Evolutionary conservation across 1,140 invertebrate species (phyloP).

Genomic region (Papilio machaon): DNA sequence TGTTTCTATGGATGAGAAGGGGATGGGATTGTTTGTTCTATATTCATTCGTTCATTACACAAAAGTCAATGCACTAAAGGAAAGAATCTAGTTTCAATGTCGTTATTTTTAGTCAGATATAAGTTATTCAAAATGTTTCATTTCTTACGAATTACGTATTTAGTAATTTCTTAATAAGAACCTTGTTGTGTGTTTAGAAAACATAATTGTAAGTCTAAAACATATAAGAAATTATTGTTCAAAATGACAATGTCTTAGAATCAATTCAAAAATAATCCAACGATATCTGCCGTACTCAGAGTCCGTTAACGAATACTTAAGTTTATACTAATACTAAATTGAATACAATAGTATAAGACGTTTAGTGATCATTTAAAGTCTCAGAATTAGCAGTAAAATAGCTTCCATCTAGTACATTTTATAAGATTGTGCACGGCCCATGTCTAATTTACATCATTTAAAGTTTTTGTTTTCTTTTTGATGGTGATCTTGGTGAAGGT

Average conservation of each 20-base stretch:
- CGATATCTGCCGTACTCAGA: not conserved
- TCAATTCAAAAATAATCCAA: not conserved
- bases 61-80: no score
- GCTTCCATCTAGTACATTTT: not conserved
- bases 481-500: constrained; percentile 63
- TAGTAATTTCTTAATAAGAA: no score
- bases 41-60: not conserved
- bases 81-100: no score
- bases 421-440: constrained; percentile 14
- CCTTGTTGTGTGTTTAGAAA: no score
- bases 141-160: not conserved
- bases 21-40: not conserved
- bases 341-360: not conserved
- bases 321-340: not conserved
- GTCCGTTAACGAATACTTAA: not conserved
- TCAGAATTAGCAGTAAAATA: not conserved
- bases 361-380: not conserved
- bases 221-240: not conserved
- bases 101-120: not conserved
- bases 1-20: not conserved
- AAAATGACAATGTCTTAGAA: not conserved
- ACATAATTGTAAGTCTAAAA: no score
- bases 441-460: constrained; percentile 43
- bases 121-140: not conserved
- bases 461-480: constrained; percentile 69